Conservation (phyloP, 2,888 invertebrate species). For the Cosmorhoe ocellata region DNA sequence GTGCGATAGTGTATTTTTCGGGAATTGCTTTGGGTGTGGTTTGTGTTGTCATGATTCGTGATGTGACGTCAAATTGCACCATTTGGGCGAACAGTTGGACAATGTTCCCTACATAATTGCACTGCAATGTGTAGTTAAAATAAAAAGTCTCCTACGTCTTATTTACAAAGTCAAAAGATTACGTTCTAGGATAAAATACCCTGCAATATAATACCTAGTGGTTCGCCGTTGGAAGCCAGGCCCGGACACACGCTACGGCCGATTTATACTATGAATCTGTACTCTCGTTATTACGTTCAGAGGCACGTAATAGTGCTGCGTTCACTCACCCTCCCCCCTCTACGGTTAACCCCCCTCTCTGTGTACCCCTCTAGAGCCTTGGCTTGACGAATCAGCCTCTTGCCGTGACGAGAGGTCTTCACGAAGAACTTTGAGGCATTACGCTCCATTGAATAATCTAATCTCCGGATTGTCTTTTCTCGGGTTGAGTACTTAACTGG, state of each 20-base stretch:
- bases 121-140: no score
- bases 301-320: constrained; percentile 64
- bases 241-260: constrained; percentile 57
- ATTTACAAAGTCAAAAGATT: not conserved
- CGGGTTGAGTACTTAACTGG: constrained; percentile 1
- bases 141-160: no score
- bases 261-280: constrained; percentile 67
- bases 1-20: no score
- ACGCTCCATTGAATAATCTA: constrained; percentile 49
- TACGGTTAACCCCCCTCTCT: constrained; percentile 13
- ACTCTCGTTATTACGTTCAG: constrained; percentile 64
- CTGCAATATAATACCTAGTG: not conserved
- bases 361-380: constrained; percentile 10
- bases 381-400: constrained; percentile 64
- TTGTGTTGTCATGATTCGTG: no score
- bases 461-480: constrained; percentile 35
- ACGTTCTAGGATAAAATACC: no score
- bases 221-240: constrained; percentile 39
- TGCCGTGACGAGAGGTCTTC: constrained; percentile 54
- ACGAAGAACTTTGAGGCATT: constrained; percentile 48
- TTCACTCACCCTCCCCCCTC: constrained; percentile 49
- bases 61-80: no score
- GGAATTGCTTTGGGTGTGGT: no score
- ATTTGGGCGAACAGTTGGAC: no score
- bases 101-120: no score